These are phyloP conservation scores for Chymomyza caudatula DNA, from an alignment of 2,888 invertebrate species.

Conservation along the genomic window DNA sequence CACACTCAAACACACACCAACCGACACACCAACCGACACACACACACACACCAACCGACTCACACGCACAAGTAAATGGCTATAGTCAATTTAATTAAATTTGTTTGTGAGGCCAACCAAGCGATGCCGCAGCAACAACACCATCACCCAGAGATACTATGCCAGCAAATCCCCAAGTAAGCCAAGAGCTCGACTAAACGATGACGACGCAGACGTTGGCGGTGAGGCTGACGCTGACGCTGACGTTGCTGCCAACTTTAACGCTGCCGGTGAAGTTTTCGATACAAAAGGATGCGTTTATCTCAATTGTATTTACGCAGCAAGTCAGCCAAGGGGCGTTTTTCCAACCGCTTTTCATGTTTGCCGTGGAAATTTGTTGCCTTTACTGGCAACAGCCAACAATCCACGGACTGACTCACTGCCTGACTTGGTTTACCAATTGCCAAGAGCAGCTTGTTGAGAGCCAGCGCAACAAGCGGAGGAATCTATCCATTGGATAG, in stretches of 20 bases:
- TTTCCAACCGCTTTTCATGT: constrained; percentile 63
- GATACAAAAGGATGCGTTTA: constrained; percentile 42
- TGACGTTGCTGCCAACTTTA: constrained; percentile 23
- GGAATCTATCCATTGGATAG: background rate
- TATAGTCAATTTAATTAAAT: constrained; percentile 69
- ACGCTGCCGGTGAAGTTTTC: background rate
- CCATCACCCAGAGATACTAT: background rate
- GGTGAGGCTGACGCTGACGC: background rate
- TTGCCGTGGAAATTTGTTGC: constrained; percentile 57
- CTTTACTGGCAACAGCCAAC: constrained; percentile 6
- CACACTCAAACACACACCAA: background rate
- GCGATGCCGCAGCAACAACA: background rate
- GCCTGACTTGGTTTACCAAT: constrained; percentile 2
- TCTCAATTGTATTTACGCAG: constrained; percentile 67
- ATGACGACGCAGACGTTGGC: background rate
- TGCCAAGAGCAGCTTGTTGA: constrained; percentile 5
- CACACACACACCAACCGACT: background rate
- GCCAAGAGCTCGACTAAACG: background rate
- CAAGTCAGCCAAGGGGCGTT: constrained; percentile 39
- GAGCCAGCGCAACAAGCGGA: constrained; percentile 16
- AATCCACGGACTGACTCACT: background rate
- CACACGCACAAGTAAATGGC: constrained; percentile 50
- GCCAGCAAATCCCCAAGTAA: background rate
- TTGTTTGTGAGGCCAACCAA: constrained; percentile 49
- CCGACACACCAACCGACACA: background rate